Base-by-base conservation (phyloP, 2,888 invertebrate species). In the Aporophyla lueneburgensis region DNA sequence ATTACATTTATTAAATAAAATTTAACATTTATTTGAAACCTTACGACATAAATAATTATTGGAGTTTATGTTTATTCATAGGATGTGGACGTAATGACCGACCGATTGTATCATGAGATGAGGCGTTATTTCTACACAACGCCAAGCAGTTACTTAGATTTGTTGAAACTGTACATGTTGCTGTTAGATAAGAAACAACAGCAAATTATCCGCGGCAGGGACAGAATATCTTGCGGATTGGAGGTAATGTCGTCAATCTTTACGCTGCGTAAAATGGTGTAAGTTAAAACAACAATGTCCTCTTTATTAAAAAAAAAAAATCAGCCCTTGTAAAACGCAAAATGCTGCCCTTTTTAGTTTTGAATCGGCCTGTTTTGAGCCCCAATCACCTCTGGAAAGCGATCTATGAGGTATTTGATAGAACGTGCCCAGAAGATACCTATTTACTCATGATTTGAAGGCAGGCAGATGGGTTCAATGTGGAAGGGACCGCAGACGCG, bases 51-150 rank as follows among this genome's bases (percentile, higher is more conserved):
- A n/a, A 33, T 19, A 46, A 3, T 5, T 58, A 10, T 49, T 56
- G 9, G 3, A 21, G 0, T 61, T 27, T 66, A 40, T 66, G 54
- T 56, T 75, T 73, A 63, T 84, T 85, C 82, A 80, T 89, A 98
- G 97, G 98, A 98, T 86, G 99, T 99, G 0, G 98, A 98, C 91
- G 93, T 97, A 43, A 98, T 98, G 97, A 98, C 99, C 0, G 97
- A 97, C 24, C 95, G 97, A 61, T 98, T 98, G 90, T 99, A 98
- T 92, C 96, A 97, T 61, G 99, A 99, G 96, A 97, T 98, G 97
- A 97, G 98, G 83, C 97, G 99, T 0, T 97, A 98, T 89, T 99
- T 98, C 94, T 99, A 99, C 93, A 99, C 99, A 5, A 99, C 99
- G 0, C 99, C 99, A 0, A 99, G 99, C 92, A 99, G 98, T 91